These are phyloP conservation scores for Doryteuthis pealeii DNA, from an alignment of 1,140 invertebrate genomes.

Conservation along the genomic window DNA sequence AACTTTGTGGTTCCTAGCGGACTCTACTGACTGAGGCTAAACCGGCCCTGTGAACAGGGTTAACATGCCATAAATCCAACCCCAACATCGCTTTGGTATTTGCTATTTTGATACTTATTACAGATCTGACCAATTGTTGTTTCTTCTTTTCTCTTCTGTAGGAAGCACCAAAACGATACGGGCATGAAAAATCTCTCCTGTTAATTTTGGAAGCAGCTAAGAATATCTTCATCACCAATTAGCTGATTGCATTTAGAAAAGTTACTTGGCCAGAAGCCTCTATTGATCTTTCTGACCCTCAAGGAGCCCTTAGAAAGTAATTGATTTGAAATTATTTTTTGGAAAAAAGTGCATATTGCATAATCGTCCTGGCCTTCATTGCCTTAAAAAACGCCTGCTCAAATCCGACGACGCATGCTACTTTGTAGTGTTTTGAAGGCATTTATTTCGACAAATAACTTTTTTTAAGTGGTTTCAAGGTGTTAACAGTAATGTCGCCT, in stretches of 20 bases:
- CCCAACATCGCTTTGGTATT: too few species aligned
- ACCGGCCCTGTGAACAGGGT: too few species aligned
- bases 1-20: too few species aligned
- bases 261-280: conserved; percentile 64
- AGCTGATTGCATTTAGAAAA: conserved; percentile 66
- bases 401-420: neutral
- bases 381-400: neutral
- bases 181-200: conserved; percentile 54
- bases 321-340: conserved; percentile 12
- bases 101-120: too few species aligned
- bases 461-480: too few species aligned
- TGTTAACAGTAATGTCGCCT: too few species aligned
- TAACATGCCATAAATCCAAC: too few species aligned
- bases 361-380: too few species aligned
- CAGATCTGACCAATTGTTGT: too few species aligned
- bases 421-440: neutral
- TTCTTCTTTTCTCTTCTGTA: conserved; percentile 30
- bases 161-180: conserved; percentile 51
- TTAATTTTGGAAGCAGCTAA: conserved; percentile 61
- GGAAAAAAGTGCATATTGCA: neutral
- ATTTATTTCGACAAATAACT: neutral
- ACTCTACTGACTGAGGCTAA: too few species aligned
- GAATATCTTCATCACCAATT: conserved; percentile 66
- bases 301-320: conserved; percentile 67
- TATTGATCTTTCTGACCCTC: conserved; percentile 66